These are phyloP conservation scores for Abramis brama DNA, from an alignment of 2,113 vertebrate genomes.

Conservation along the genomic window DNA sequence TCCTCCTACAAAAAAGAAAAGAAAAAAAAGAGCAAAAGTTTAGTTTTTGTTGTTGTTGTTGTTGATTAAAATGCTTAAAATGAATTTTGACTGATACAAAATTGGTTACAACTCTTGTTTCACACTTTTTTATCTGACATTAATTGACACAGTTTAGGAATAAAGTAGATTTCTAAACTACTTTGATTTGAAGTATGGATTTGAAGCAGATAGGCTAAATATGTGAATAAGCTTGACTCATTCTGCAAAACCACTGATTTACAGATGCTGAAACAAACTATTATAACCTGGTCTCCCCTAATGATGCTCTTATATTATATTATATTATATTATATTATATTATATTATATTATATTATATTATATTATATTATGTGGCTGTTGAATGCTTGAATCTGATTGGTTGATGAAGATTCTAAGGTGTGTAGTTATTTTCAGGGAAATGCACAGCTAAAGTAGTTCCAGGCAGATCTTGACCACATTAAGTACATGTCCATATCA, in stretches of 20 bases:
- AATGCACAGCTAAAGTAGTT: no score
- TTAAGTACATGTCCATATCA: no score
- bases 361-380: not conserved
- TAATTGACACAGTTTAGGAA: not conserved
- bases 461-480: no score
- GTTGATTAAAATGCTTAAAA: no score
- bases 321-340: not conserved
- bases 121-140: not conserved
- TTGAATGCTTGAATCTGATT: no score
- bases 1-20: no score
- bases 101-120: not conserved
- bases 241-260: not conserved
- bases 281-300: no score
- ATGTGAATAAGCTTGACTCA: not conserved
- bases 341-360: conserved; percentile 36
- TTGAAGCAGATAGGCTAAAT: not conserved
- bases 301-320: not conserved
- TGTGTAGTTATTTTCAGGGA: no score
- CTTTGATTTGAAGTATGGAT: not conserved
- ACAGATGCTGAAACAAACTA: not conserved
- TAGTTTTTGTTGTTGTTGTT: no score
- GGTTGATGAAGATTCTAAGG: no score
- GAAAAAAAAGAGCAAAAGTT: no score
- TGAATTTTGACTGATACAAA: no score
- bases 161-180: not conserved